A percentile compares a stretch with the other conserved stretches of the same genome.
These are phyloP conservation scores for Ennomos fuscantarius DNA, from an alignment of 2,888 invertebrate genomes.

Conservation along the genomic window DNA sequence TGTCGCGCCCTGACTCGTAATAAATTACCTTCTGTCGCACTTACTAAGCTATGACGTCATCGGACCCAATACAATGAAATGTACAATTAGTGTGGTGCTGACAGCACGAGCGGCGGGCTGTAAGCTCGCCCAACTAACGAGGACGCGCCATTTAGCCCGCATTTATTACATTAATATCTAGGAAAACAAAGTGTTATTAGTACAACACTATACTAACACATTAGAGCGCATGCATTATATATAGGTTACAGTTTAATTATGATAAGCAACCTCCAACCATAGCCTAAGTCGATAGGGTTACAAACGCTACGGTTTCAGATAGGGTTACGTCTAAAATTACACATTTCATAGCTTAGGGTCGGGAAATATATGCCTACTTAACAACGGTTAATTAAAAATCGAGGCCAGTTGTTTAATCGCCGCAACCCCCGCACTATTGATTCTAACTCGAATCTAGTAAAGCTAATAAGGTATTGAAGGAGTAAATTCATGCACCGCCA, in stretches of 20 bases:
- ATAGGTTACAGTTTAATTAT: constrained; percentile 58
- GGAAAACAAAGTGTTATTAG: constrained; percentile 55
- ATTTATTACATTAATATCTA: constrained; percentile 61
- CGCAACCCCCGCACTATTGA: constrained; percentile 37
- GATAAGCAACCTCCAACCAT: constrained; percentile 62
- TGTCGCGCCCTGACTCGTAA: constrained; percentile 24
- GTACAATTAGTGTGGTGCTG: constrained; percentile 68
- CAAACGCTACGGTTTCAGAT: constrained; percentile 44
- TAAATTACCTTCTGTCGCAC: constrained; percentile 12
- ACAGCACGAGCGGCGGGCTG: constrained; percentile 43
- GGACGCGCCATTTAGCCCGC: constrained; percentile 46
- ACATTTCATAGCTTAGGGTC: constrained; percentile 82
- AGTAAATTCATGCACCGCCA: no score
- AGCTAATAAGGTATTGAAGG: not conserved
- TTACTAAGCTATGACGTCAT: constrained; percentile 27
- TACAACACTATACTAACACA: constrained; percentile 60
- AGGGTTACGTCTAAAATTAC: constrained; percentile 67
- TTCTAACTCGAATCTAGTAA: not conserved
- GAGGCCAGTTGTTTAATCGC: constrained; percentile 71
- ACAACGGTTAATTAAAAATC: constrained; percentile 71
- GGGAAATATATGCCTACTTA: constrained; percentile 50
- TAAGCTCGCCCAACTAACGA: constrained; percentile 31
- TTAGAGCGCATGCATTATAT: constrained; percentile 61
- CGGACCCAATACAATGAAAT: constrained; percentile 82
- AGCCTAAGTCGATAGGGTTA: constrained; percentile 54